Evolutionary conservation across 2,888 invertebrate species (phyloP).

Genomic region (Helobdella robusta): DNA sequence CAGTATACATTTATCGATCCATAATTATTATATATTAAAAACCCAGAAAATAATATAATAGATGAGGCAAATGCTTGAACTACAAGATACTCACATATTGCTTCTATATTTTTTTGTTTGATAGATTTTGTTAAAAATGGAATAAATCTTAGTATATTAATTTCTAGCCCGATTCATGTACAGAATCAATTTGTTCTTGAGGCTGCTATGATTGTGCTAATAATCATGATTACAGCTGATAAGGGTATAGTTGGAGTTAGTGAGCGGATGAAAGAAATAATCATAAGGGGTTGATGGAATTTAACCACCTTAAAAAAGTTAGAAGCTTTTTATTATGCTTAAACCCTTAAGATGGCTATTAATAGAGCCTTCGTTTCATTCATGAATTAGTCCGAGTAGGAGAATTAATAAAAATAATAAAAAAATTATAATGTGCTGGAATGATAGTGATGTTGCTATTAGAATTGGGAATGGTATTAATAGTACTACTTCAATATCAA

Average conservation of each 20-base stretch:
- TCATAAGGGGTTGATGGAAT: conserved; percentile 31
- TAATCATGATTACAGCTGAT: neutral
- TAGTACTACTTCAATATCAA: conserved; percentile 63
- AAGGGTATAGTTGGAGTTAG: conserved; percentile 21
- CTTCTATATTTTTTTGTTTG: conserved; percentile 32
- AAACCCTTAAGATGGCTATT: conserved; percentile 51
- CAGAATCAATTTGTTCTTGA: conserved; percentile 24
- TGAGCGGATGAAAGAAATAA: too few relatives aligned
- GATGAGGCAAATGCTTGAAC: conserved; percentile 32
- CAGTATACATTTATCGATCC: neutral
- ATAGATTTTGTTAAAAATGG: conserved; percentile 30
- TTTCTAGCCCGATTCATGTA: conserved; percentile 34
- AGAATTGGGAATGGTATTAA: conserved; percentile 39
- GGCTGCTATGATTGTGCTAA: conserved; percentile 22
- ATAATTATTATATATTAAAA: conserved; percentile 13
- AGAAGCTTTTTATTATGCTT: conserved; percentile 33
- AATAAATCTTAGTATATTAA: conserved; percentile 35
- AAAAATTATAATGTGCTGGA: conserved; percentile 38
- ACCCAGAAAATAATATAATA: conserved; percentile 25
- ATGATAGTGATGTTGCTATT: conserved; percentile 37
- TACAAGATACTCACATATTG: conserved; percentile 36
- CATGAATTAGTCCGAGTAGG: conserved; percentile 54
- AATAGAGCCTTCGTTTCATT: conserved; percentile 59
- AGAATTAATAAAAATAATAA: conserved; percentile 54
- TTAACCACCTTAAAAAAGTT: conserved; percentile 34